Percentiles rank a stretch among this genome's conserved stretches.
These are phyloP conservation scores for Catamblyrhynchus diadema DNA, from an alignment of 2,797 vertebrate genomes.

Conservation along the genomic window DNA sequence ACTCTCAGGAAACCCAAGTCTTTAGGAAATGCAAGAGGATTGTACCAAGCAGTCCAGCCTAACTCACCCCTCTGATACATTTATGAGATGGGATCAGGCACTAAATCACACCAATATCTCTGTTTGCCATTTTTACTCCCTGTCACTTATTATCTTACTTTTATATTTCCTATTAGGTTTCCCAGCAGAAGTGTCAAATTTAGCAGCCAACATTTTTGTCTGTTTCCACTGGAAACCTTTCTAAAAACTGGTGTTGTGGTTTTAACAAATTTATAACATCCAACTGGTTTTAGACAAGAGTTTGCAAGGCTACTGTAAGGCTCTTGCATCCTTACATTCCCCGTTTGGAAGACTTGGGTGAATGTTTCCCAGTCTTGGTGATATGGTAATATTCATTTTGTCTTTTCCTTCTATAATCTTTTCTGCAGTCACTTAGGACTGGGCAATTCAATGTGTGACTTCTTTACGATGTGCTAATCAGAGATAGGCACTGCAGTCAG, in stretches of 20 bases:
- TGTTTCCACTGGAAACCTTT: not conserved
- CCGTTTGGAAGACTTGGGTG: not conserved
- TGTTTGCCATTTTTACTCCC: not conserved
- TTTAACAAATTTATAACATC: not conserved
- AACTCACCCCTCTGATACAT: not conserved
- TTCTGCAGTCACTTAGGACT: not conserved
- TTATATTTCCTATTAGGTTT: not conserved
- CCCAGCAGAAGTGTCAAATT: not conserved
- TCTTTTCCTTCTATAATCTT: not conserved
- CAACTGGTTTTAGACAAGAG: not conserved
- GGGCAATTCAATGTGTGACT: not conserved
- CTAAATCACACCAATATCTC: not conserved
- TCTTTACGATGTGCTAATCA: not conserved
- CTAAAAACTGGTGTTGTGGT: not conserved
- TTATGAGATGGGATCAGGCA: not conserved
- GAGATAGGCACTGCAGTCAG: not conserved
- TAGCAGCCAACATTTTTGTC: not conserved
- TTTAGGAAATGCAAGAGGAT: not conserved
- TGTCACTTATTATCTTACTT: not conserved
- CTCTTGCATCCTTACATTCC: not conserved
- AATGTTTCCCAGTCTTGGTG: not conserved
- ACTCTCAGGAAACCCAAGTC: not conserved
- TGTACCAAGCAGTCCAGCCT: not conserved
- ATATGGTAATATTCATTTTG: not conserved
- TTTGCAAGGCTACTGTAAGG: not conserved